These are phyloP conservation scores for Sarcophaga caerulescens DNA, from an alignment of 2,888 invertebrate genomes.

Conservation along the genomic window DNA sequence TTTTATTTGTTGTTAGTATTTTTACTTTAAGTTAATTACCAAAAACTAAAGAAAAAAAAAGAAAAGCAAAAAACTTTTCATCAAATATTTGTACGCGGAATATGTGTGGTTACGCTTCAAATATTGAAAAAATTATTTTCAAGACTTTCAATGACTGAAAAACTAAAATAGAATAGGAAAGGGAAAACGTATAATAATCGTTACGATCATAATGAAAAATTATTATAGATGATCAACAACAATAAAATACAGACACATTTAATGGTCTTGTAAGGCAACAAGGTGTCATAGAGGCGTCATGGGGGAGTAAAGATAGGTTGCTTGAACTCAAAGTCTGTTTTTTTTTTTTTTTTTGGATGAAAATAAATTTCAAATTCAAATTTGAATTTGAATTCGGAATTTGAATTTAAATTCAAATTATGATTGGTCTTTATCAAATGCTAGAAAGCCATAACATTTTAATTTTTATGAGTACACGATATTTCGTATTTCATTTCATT, in stretches of 20 bases:
- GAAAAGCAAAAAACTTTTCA: neutral
- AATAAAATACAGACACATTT: constrained; percentile 12
- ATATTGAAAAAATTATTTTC: constrained; percentile 60
- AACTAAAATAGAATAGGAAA: constrained; percentile 12
- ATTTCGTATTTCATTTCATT: constrained; percentile 3
- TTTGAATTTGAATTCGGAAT: neutral
- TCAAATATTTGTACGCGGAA: constrained; percentile 26
- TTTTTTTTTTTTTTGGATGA: constrained; percentile 23
- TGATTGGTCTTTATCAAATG: constrained; percentile 61
- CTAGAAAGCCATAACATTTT: constrained; percentile 32
- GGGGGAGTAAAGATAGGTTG: constrained; percentile 28
- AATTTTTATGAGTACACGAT: neutral
- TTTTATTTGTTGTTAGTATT: constrained; percentile 1
- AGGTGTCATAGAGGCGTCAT: constrained; percentile 56
- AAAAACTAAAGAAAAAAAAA: constrained; percentile 31
- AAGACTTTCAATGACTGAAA: constrained; percentile 46
- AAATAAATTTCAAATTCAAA: constrained; percentile 40
- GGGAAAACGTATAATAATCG: too few relatives aligned
- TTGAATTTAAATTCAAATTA: constrained; percentile 51
- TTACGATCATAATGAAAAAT: constrained; percentile 57
- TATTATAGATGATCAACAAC: constrained; percentile 59
- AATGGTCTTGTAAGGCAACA: constrained; percentile 12
- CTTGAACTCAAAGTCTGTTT: constrained; percentile 6
- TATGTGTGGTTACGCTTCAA: constrained; percentile 67
- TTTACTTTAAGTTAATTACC: constrained; percentile 57